Base-by-base conservation (phyloP, 1,140 invertebrate species). In the Drosophila ficusphila region DNA sequence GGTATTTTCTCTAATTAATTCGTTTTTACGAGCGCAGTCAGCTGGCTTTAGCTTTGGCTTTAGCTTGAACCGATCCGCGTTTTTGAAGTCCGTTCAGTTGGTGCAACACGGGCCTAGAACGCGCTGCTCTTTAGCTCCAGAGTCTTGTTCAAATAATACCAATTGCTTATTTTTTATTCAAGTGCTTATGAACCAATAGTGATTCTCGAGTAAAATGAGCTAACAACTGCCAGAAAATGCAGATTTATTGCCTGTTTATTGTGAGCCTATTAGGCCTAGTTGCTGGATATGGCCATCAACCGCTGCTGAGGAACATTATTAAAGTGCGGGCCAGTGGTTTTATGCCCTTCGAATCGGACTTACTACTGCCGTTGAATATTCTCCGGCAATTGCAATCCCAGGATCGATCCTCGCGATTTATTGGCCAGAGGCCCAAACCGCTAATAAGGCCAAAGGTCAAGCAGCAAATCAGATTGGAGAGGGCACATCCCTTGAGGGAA, bases 1-100 rank as follows among this genome's bases (percentile, higher is more conserved):
- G 76, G 68, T 76, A 85, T 85, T 85, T 85, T 85, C 81, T 74
- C 81, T 85, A 86, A 85, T 85, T 85, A 85, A 85, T 85, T 85
- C 81, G 74, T 67, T 76, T 79, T 51, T 72, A 62, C 61, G 78
- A 61, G 49, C 64, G 48, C 46, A 57, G 18, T 33, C 54, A 18
- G 25, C 36, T 42, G 18, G 29, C 18, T 29, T 16, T 42, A 8
- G 4, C 14, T 27, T 51, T 41, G 27, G 61, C 47, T 39, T 48
- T 9, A 14, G 23, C 16, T 34, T 29, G 18, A 18, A 12, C 19
- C 36, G 19, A 34, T 11, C 21, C 38, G 56, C 19, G 60, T 64
- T 46, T 61, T n/a, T 44, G 18, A 18, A 52, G 21, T 67, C 48
- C 76, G 61, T 31, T 82, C 74, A 82, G 78, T 82, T 83, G 79